Percentiles rank a stretch among this genome's conserved stretches.
phyloP scores from a whole-genome alignment of 2,113 vertebrate genomes.

The Microcebus tavaratra region DNA sequence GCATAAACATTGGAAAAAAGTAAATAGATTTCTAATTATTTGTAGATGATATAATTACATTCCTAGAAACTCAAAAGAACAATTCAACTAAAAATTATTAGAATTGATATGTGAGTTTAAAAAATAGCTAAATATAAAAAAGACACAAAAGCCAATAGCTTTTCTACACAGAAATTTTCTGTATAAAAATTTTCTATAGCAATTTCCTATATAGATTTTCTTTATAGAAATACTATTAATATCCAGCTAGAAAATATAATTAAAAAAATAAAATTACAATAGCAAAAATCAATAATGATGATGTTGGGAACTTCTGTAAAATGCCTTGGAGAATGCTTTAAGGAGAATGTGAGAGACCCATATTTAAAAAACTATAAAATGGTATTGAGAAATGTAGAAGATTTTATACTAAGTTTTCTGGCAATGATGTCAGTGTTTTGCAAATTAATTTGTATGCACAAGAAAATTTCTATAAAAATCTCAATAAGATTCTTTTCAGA shows the following conservation, averaged over 20 bases:
- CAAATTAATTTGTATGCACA: neutral
- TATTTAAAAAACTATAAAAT: slow-evolving; percentile 1
- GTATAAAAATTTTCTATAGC: neutral
- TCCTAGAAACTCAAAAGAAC: slow-evolving; percentile 1
- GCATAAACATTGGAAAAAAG: neutral
- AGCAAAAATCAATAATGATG: slow-evolving; percentile 17
- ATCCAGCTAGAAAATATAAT: neutral
- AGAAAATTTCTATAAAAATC: slow-evolving; percentile 19
- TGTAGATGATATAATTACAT: neutral
- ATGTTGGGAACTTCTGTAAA: neutral
- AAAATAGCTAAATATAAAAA: slow-evolving; percentile 4
- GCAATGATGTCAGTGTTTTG: neutral
- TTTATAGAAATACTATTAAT: neutral
- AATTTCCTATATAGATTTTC: neutral
- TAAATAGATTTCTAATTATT: slow-evolving; percentile 7
- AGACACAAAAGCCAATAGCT: neutral
- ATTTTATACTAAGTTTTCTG: neutral
- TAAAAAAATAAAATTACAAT: neutral
- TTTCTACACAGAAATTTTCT: neutral
- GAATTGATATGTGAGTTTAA: neutral
- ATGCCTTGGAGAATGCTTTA: neutral
- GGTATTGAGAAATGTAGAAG: slow-evolving; percentile 13
- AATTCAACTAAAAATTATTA: slow-evolving; percentile 32
- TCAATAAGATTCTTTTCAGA: neutral
- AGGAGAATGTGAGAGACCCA: neutral